Conservation (phyloP, 2,797 vertebrate genomes). For the Dermochelys coriacea region DNA sequence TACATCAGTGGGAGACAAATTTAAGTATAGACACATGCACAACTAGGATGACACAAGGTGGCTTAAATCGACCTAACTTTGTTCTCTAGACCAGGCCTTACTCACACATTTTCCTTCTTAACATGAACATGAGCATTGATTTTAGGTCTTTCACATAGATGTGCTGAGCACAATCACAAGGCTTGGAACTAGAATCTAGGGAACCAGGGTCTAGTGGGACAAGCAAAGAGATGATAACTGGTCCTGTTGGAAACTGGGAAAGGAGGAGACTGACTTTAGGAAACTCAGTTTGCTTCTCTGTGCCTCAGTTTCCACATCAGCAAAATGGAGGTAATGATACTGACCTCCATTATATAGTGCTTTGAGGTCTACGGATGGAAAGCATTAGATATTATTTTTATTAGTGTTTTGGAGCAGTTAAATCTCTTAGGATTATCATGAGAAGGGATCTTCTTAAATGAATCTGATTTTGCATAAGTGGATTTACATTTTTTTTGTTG, state of each 20-base stretch:
- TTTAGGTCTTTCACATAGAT: not conserved
- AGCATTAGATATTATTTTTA: not conserved
- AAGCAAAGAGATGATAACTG: not conserved
- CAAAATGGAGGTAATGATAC: not conserved
- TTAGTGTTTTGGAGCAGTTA: not conserved
- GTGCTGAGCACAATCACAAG: not conserved
- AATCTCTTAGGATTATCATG: not conserved
- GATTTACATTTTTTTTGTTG: not conserved
- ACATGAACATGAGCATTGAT: not conserved
- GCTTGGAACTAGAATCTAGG: not conserved
- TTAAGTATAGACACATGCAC: not conserved
- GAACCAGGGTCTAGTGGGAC: not conserved
- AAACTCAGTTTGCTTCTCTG: not conserved
- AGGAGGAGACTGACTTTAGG: not conserved
- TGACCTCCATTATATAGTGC: not conserved
- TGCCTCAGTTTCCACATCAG: not conserved
- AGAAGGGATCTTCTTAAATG: constrained; percentile 44
- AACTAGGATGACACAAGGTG: not conserved
- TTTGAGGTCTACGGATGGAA: not conserved
- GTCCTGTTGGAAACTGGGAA: not conserved
- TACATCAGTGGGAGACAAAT: not conserved
- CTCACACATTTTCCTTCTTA: not conserved
- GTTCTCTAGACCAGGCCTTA: not conserved
- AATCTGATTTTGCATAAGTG: constrained; percentile 24
- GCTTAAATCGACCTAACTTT: not conserved